Evolutionary conservation across 2,797 vertebrate species (phyloP).

Genomic region (Siniperca undulata): DNA sequence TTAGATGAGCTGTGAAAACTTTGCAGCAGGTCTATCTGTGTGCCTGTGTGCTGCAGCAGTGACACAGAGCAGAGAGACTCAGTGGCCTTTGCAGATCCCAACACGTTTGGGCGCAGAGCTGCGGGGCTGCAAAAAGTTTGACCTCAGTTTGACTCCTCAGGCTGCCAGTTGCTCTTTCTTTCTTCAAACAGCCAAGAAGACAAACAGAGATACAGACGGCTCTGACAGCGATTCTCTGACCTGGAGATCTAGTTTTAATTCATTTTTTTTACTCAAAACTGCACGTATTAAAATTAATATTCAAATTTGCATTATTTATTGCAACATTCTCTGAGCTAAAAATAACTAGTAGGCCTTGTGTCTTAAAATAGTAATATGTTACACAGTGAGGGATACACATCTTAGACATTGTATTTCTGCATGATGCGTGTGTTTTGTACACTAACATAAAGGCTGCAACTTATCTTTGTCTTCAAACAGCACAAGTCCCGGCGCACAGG

Average conservation of each 20-base stretch:
- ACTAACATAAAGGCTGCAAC: conserved; percentile 6
- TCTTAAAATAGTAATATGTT: not conserved
- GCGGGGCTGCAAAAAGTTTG: conserved; percentile 80
- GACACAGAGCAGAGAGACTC: conserved; percentile 63
- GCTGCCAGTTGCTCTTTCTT: conserved; percentile 74
- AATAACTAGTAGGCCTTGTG: not conserved
- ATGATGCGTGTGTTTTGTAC: not conserved
- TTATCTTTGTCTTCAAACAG: conserved; percentile 31
- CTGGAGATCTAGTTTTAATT: not conserved
- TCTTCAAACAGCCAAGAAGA: conserved; percentile 45
- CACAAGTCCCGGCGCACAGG: conserved; percentile 36
- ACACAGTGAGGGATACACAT: not conserved
- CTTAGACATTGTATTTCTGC: not conserved
- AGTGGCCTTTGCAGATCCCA: conserved; percentile 73
- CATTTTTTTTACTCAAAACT: not conserved
- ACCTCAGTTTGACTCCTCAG: conserved; percentile 89
- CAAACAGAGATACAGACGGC: conserved; percentile 37
- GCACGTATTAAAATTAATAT: conserved; percentile 3
- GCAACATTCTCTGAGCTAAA: not conserved
- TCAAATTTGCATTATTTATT: conserved; percentile 16
- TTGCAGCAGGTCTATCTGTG: conserved; percentile 48
- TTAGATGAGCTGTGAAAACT: conserved; percentile 71
- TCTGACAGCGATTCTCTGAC: conserved; percentile 1
- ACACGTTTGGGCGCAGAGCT: conserved; percentile 78
- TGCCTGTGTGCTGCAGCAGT: conserved; percentile 39